Evolutionary conservation across 2,797 vertebrate species (phyloP).

Genomic region (Poeciliopsis turneri): DNA sequence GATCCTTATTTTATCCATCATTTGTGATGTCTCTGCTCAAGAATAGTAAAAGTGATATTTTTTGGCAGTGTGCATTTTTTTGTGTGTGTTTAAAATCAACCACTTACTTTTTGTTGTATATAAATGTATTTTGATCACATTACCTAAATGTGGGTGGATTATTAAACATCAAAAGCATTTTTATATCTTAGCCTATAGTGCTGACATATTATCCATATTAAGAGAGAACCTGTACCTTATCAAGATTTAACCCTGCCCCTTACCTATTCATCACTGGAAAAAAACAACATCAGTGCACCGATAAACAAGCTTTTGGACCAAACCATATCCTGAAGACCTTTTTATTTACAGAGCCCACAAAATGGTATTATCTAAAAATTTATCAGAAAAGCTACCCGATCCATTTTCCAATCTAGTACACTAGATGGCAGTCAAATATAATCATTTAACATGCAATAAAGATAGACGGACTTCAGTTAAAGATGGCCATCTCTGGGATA

Average conservation of each 20-base stretch:
- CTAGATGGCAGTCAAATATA: slow-evolving; percentile 70
- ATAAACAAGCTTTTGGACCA: neutral
- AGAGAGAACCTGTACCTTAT: neutral
- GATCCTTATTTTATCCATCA: neutral
- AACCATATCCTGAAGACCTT: neutral
- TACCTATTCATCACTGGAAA: neutral
- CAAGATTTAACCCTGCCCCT: no score
- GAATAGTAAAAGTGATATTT: neutral
- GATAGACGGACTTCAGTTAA: neutral
- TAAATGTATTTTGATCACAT: neutral
- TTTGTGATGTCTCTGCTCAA: neutral
- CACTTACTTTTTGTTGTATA: neutral
- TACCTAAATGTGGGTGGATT: neutral
- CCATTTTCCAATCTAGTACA: slow-evolving; percentile 33
- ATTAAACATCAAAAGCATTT: neutral
- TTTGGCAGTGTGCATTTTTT: neutral
- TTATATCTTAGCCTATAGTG: neutral
- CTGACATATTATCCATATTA: neutral
- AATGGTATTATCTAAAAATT: neutral
- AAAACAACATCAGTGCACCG: no score
- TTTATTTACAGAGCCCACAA: neutral
- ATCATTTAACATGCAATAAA: slow-evolving; percentile 11
- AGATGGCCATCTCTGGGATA: neutral
- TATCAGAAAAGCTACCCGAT: neutral
- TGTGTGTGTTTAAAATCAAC: neutral